These are phyloP conservation scores for Nanorana parkeri DNA, from an alignment of 2,113 vertebrate species.

Conservation along the genomic window DNA sequence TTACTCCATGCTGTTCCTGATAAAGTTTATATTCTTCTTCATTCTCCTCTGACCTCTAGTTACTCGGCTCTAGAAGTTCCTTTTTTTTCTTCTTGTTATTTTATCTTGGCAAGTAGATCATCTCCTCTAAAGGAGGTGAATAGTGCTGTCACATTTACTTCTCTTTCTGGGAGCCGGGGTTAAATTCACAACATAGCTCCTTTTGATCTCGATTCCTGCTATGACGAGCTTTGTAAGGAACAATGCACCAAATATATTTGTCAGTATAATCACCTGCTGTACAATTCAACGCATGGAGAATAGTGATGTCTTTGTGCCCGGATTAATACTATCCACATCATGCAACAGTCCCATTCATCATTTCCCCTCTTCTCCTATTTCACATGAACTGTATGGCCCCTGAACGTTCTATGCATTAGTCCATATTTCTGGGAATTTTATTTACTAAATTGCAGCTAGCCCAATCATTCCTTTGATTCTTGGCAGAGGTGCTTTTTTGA, in stretches of 20 bases:
- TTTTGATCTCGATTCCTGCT: slow-evolving; percentile 36
- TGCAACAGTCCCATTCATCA: slow-evolving; percentile 42
- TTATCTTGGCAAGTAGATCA: slow-evolving; percentile 40
- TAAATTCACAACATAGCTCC: slow-evolving; percentile 39
- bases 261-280: slow-evolving; percentile 44
- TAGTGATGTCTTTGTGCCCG: slow-evolving; percentile 42
- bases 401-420: slow-evolving; percentile 19
- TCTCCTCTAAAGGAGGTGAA: slow-evolving; percentile 13
- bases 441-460: slow-evolving; percentile 30
- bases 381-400: slow-evolving; percentile 35
- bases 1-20: slow-evolving; percentile 11
- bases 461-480: slow-evolving; percentile 18
- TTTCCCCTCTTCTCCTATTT: slow-evolving; percentile 35
- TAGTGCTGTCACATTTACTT: slow-evolving; percentile 34
- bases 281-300: slow-evolving; percentile 36
- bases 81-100: background rate
- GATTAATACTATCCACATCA: slow-evolving; percentile 46
- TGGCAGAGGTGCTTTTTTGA: slow-evolving; percentile 2
- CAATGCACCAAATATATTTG: slow-evolving; percentile 43
- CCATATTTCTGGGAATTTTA: slow-evolving; percentile 30
- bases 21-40: slow-evolving; percentile 5
- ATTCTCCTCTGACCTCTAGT: slow-evolving; percentile 7
- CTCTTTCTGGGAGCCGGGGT: slow-evolving; percentile 2
- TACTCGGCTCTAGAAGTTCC: background rate
- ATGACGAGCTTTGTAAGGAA: slow-evolving; percentile 37